Percentiles rank a stretch among this genome's conserved stretches.
phyloP scores from a whole-genome alignment of 2,888 invertebrate species.

The Andrena marginata region DNA sequence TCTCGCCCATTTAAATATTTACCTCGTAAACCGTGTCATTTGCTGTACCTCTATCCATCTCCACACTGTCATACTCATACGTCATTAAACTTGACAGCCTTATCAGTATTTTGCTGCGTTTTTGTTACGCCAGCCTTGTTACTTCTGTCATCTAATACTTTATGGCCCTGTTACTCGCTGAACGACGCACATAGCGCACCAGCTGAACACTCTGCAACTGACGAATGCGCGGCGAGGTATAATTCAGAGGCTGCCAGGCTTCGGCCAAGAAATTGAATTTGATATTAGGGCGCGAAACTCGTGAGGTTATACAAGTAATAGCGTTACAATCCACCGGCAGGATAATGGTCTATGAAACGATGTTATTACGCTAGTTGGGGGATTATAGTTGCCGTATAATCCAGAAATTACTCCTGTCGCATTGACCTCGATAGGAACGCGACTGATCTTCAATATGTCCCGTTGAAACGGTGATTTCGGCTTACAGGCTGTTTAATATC shows the following conservation, averaged over 20 bases:
- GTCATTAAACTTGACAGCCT: background rate
- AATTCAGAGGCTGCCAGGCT: background rate
- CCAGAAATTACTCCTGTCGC: constrained; percentile 65
- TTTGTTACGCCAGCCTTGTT: background rate
- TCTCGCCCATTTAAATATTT: background rate
- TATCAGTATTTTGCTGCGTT: background rate
- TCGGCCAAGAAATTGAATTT: constrained; percentile 28
- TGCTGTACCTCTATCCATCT: too few relatives aligned
- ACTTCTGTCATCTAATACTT: background rate
- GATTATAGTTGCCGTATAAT: constrained; percentile 63
- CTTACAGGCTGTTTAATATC: constrained; percentile 56
- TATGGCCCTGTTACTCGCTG: background rate
- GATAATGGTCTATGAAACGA: constrained; percentile 58
- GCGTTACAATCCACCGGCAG: constrained; percentile 24
- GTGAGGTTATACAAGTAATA: constrained; percentile 30
- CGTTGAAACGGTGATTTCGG: constrained; percentile 50
- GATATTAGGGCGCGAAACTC: constrained; percentile 19
- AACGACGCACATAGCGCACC: background rate
- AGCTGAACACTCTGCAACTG: background rate
- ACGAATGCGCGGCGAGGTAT: background rate
- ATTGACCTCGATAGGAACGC: constrained; percentile 55
- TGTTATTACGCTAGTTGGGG: constrained; percentile 54
- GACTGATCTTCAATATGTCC: constrained; percentile 66
- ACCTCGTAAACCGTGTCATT: background rate
- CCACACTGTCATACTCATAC: too few relatives aligned